Base-by-base conservation (phyloP, 2,113 vertebrate genomes). In the Leuciscus idus region DNA sequence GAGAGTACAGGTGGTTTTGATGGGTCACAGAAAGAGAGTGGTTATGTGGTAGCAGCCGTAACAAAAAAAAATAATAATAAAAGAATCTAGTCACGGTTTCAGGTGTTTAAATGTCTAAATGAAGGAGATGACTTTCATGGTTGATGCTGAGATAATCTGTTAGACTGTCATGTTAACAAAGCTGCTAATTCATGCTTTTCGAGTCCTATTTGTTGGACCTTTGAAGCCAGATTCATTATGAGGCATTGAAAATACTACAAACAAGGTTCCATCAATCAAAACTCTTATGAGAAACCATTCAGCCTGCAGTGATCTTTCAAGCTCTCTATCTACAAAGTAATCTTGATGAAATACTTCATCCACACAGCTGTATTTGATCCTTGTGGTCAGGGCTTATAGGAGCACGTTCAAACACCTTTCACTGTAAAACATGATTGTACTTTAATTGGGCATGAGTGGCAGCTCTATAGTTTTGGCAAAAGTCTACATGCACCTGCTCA, bases 401-500 rank as follows among this genome's bases (percentile, higher is more conserved):
- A 74, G 86, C 87, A 85, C 74, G 81, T 81, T 75, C 83, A 88
- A 86, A 90, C 87, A 85, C 74, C 84, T 90, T 88, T 90, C 78
- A 78, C 68, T 50, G 55, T 84, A 62, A 88, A 90, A 86, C 81
- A 48, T 74, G 89, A 90, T 85, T 88, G 87, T 88, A 86, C 85
- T 86, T 59, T 73, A 76, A 61, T 83, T 77, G 68, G 66, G 81
- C 57, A 87, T 83, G 85, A 80, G 75, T 85, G 85, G 83, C 57
- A 80, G 87, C 62, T 64, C 87, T 88, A 80, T 79, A 52, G 75
- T 81, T 88, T 80, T 66, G 43, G 57, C 57, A 81, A 30, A 74
- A 62, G 12, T 80, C 19, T 82, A 91, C 92, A 89, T 93, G 93
- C 94, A 95, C 94, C 94, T 95, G 93, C 93, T 94, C 87, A 70